Conservation (phyloP, 2,797 vertebrate species). For the Acropternis orthonyx region DNA sequence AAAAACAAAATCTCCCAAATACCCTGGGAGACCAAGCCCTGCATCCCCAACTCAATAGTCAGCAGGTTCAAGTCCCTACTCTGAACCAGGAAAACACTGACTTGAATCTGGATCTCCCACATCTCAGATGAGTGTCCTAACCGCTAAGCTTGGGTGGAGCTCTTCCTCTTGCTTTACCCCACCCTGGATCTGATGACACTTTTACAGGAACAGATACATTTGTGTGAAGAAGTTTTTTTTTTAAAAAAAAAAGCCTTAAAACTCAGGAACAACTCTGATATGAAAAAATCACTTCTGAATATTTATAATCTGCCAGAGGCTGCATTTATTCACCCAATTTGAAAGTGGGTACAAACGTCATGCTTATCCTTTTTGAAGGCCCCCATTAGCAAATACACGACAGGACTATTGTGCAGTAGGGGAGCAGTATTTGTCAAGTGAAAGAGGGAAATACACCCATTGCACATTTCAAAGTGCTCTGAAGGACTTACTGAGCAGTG, state of each 20-base stretch:
- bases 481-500: not conserved
- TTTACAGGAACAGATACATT: constrained; percentile 50
- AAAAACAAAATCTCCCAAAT: not conserved
- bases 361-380: not conserved
- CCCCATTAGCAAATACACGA: not conserved
- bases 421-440: not conserved
- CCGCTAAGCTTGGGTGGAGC: constrained; percentile 60
- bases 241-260: not conserved
- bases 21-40: not conserved
- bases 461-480: not conserved
- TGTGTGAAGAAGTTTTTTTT: not conserved
- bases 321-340: not conserved
- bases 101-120: constrained; percentile 43
- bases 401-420: not conserved
- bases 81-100: constrained; percentile 53
- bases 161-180: constrained; percentile 62
- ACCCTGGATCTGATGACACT: constrained; percentile 62
- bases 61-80: constrained; percentile 26
- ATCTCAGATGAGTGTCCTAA: constrained; percentile 48
- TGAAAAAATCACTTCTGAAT: not conserved
- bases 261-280: not conserved
- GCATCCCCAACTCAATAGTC: not conserved
- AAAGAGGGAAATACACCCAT: not conserved
- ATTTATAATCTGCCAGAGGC: not conserved
- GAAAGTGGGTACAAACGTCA: not conserved